Evolutionary conservation across 2,888 invertebrate species (phyloP), one percentile per base, ranked within the genome.

Genomic region (Tachina lurida): DNA sequence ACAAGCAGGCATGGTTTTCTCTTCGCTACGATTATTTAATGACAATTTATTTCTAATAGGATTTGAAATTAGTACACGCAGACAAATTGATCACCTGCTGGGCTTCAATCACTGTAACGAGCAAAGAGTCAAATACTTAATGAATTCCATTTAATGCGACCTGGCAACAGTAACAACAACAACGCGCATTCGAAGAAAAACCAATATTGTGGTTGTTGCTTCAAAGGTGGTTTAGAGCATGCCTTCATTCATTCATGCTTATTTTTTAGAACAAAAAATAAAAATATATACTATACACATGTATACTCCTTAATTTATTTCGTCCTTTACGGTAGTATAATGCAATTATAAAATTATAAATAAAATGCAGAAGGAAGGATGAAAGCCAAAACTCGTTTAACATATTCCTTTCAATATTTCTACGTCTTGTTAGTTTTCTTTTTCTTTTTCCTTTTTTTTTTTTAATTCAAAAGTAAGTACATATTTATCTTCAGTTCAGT

Each of bases 31-130:
- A 68, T 81, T 75, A 68, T 68, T 75, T 75, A 70, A 68, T 31
- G 62, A 58, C 71, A 85, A 82, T 82, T 86, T 82, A 58, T 76
- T 86, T 80, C 79, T 83, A 86, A 86, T 86, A 83, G 86, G 79
- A 86, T 86, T 86, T 83, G 47, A 74, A 68, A 73, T 80, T 67
- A 80, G 60, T 56, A 67, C 81, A 77, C 39, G 63, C 63, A 76
- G 83, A 85, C 83, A 83, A 83, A 86, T 83, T 80, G 86, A 67
- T 86, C 86, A 83, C 86, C 86, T 83, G 83, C 86, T 83, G 86
- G 47, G 62, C 1, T 49, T 43, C 71, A 79, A 75, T 83, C 75
- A 79, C 54, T 71, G 84, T 81, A 85, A 79, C 85, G 79, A 65
- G 79, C 63, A 75, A 62, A 65, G 75, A 82, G 85, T 82, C 82